Evolutionary conservation across 2,888 invertebrate genomes (phyloP).

Genomic region (Heterodera filipjevi): DNA sequence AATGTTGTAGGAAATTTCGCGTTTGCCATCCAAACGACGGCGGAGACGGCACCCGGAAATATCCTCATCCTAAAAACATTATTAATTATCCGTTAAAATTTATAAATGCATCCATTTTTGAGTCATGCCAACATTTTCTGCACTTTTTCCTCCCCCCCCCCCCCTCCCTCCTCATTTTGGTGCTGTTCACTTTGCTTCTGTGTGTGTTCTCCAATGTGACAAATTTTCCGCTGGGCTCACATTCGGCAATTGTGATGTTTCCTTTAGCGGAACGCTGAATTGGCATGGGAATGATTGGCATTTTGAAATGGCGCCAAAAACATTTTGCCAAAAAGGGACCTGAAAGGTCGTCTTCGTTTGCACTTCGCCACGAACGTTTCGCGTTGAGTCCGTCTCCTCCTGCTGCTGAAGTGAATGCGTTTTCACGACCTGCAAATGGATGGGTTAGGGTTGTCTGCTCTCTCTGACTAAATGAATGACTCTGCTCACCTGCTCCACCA

Average conservation of each 20-base stretch:
- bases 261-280: constrained; percentile 68
- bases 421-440: constrained; percentile 55
- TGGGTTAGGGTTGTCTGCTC: no score
- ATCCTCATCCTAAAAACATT: constrained; percentile 65
- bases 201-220: constrained; percentile 69
- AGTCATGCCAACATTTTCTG: background rate
- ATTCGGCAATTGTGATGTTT: constrained; percentile 67
- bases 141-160: background rate
- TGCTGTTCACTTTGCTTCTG: constrained; percentile 52
- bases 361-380: constrained; percentile 63
- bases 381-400: constrained; percentile 64
- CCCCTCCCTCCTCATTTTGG: background rate
- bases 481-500: constrained; percentile 61
- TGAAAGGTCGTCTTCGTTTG: constrained; percentile 70
- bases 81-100: background rate
- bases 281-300: background rate
- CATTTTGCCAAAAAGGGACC: background rate
- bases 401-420: constrained; percentile 65
- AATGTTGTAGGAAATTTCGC: constrained; percentile 52
- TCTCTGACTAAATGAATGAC: no score
- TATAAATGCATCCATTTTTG: background rate
- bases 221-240: constrained; percentile 67
- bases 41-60: constrained; percentile 66
- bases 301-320: background rate
- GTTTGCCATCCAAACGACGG: constrained; percentile 64